Evolutionary conservation across 2,113 vertebrate species (phyloP), one percentile per base, ranked within the genome.

Genomic region (Ascaphus truei): DNA sequence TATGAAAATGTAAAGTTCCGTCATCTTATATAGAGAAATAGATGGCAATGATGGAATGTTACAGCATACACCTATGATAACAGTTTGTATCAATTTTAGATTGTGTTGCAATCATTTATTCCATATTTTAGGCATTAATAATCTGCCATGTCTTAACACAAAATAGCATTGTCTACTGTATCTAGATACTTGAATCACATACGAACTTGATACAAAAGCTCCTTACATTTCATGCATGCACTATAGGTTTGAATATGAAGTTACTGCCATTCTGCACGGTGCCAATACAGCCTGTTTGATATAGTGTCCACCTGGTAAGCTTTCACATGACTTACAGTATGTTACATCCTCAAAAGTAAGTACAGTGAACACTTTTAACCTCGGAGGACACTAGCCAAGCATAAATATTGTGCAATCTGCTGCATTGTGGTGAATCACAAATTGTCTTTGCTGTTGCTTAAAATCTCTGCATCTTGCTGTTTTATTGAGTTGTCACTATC

Each of bases 371-470:
- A 41, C 27, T 64, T 29, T 11, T 8, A 16, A 55, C 26, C 50
- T 66, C 62, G 8, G 50, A 31, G 37, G 36, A 43, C 34, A 22
- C 53, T 27, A 11, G 25, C 7, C 15, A 55, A 27, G 23, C 26
- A 66, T 66, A 66, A 66, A 55, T 66, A 66, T 53, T 66, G 27
- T 30, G 13, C 16, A 55, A 31, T 55, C 50, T 66, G 23, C 33
- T 13, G 23, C 10, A 53, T 25, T 52, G 4, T 37, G 48, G 48
- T 53, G 36, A 18, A 52, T 13, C 15, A 52, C 52, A 55, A 39
- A 55, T 30, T 12, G 26, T 55, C 5, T 55, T 12, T 31, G 30
- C 31, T 11, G 18, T 50, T 41, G 48, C 39, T 30, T 66, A 55
- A 55, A 55, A 66, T 55, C 12, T 15, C 33, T 66, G 20, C 13